Evolutionary conservation across 2,888 invertebrate genomes (phyloP), one percentile per base, ranked within the genome.

Genomic region (Allygus modestus): DNA sequence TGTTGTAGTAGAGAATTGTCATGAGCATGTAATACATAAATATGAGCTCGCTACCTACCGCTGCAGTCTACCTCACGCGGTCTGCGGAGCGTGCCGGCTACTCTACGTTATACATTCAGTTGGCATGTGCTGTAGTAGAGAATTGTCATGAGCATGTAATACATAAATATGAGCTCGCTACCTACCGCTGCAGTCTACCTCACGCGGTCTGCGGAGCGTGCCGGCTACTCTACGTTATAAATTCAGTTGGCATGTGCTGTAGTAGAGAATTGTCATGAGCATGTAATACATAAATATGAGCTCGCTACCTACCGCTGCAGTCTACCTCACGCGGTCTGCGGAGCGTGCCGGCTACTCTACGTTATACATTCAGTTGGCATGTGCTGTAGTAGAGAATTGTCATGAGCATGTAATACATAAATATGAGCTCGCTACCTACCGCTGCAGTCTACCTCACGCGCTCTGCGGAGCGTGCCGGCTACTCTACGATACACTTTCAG

Each of bases 201-300:
- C 65, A 28, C 58, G 58, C 58, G 17, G 9, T 11, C n/a, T 51
- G 51, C 51, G 51, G 51, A 51, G 51, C 51, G 58, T 58, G 58
- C 58, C 58, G 5, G 26, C 58, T 26, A 58, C 58, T 58, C 7
- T 58, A 5, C 58, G 58, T 58, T 58, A 58, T 23, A 58, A 20
- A 58, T 58, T 58, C 58, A 23, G 58, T 58, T 58, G 58, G 20
- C 58, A 65, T 65, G 65, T 31, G 28, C 28, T 65, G 65, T 65
- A 28, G 28, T n/a, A 23, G 65, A 65, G 58, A 65, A 65, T 31
- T 65, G 65, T 28, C 28, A 28, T 65, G 65, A 28, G 65, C 65
- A 65, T 65, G 65, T 65, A 65, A 65, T 65, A 65, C 65, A 65
- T 65, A 65, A 65, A 65, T 65, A 65, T 65, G 65, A 65, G 65